Evolutionary conservation across 30 jellyfish, hydroid and myxozoan genomes (phyloP), one percentile per base, ranked within the genome.

Genomic region (Aurelia sp.): DNA sequence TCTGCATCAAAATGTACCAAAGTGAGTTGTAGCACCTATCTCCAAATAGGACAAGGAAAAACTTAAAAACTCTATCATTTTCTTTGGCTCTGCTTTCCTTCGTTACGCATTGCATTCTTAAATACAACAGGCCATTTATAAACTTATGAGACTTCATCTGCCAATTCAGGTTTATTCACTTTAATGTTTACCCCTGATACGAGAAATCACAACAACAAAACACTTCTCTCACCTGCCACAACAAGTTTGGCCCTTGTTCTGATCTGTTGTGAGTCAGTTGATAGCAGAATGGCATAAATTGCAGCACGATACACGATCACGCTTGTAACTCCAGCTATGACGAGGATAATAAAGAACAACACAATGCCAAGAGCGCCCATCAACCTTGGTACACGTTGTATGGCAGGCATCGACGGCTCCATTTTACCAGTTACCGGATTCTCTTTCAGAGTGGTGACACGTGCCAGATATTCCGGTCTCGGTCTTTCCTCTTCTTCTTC

Each of bases 401-500:
- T 52, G 6, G 96, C 88, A 10, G 99, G 99, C 96, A 95, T 85
- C 59, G 79, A 90, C 16, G 97, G 97, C 71, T 95, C 99, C 97
- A 89, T 89, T 71, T 89, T 95, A 21, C 86, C 84, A 18, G 99
- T 95, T 62, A 94, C 99, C 8, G 97, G 99, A 47, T 88, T 86
- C 83, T 81, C 81, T 65, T 95, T 90, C 96, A 88, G 77, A 33
- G 93, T 86, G 8, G 97, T 85, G 61, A 85, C 96, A 16, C 83
- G 41, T 31, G 99, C 99, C 11, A 89, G 66, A 83, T 94, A 94
- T 64, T 94, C 97, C 12, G 99, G 99, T 44, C 99, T 66, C 10
- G 99, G 99, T 58, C 97, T 78, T 70, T 94, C 99, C 63, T 94
- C 99, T 21, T 94, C 99, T 66, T 94, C 99, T 75, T 94, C 99